These are phyloP conservation scores for Acanthiza pusilla DNA, from an alignment of 2,797 vertebrate genomes.

Conservation along the genomic window DNA sequence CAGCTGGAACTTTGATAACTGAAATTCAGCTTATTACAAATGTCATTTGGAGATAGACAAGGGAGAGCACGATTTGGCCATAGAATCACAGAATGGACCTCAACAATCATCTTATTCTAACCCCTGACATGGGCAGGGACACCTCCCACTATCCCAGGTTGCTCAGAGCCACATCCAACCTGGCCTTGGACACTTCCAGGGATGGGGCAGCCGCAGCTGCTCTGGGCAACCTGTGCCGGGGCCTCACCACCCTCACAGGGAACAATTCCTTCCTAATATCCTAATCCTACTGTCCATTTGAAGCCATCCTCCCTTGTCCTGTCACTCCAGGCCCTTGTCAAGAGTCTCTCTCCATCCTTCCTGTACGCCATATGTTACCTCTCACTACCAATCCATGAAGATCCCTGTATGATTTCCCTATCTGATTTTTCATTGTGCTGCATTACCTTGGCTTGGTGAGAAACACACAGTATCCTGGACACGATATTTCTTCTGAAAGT, in stretches of 20 bases:
- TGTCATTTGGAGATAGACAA: background rate
- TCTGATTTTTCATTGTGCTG: background rate
- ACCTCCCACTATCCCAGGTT: rapidly evolving
- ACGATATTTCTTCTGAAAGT: background rate
- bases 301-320: background rate
- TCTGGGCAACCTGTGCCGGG: background rate
- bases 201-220: background rate
- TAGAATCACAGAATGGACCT: background rate
- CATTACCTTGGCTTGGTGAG: background rate
- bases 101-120: rapidly evolving
- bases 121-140: background rate
- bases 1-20: background rate
- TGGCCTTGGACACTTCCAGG: rapidly evolving
- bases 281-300: background rate
- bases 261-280: rapidly evolving
- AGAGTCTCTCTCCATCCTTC: background rate
- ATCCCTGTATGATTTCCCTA: background rate
- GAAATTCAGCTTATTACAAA: background rate
- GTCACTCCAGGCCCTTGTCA: background rate
- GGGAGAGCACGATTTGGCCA: background rate
- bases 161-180: background rate
- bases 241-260: background rate
- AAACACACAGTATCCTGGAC: rapidly evolving
- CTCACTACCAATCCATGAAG: background rate
- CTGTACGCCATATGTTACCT: background rate